Percentiles rank a stretch among this genome's conserved stretches.
These are phyloP conservation scores for Chiloscyllium plagiosum DNA, from an alignment of 2,113 vertebrate species.

Conservation along the genomic window DNA sequence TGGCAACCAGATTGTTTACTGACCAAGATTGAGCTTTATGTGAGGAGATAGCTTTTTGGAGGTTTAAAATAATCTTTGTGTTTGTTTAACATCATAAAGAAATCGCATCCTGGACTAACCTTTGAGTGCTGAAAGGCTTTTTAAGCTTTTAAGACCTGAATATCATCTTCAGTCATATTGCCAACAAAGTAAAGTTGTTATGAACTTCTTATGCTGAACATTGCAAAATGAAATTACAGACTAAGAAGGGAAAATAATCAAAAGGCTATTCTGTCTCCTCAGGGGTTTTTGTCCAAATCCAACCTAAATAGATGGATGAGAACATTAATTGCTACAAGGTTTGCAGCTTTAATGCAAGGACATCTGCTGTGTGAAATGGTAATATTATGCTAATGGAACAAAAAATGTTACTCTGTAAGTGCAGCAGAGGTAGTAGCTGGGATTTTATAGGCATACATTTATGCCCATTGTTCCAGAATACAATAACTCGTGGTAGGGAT, in stretches of 20 bases:
- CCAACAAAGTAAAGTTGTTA: constrained; percentile 4
- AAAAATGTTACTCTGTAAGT: neutral
- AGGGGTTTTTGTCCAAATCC: neutral
- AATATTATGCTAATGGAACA: neutral
- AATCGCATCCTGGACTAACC: constrained; percentile 17
- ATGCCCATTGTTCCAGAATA: too few relatives aligned
- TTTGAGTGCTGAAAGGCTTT: constrained; percentile 27
- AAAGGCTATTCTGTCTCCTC: neutral
- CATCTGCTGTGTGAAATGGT: neutral
- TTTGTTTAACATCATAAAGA: constrained; percentile 8
- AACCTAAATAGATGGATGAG: neutral
- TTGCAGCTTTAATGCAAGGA: neutral
- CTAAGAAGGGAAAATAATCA: neutral
- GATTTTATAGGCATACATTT: neutral
- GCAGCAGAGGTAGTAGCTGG: neutral
- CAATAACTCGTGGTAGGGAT: neutral
- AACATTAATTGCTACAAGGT: constrained; percentile 15
- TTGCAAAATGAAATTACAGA: neutral
- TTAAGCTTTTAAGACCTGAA: constrained; percentile 25
- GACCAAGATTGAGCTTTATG: constrained; percentile 20
- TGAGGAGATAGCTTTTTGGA: constrained; percentile 23
- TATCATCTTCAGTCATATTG: constrained; percentile 5
- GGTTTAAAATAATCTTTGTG: constrained; percentile 33
- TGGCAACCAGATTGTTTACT: constrained; percentile 32
- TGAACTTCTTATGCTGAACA: neutral